Evolutionary conservation across 2,113 vertebrate genomes (phyloP), one percentile per base, ranked within the genome.

Genomic region (Anser brachyrhynchus): DNA sequence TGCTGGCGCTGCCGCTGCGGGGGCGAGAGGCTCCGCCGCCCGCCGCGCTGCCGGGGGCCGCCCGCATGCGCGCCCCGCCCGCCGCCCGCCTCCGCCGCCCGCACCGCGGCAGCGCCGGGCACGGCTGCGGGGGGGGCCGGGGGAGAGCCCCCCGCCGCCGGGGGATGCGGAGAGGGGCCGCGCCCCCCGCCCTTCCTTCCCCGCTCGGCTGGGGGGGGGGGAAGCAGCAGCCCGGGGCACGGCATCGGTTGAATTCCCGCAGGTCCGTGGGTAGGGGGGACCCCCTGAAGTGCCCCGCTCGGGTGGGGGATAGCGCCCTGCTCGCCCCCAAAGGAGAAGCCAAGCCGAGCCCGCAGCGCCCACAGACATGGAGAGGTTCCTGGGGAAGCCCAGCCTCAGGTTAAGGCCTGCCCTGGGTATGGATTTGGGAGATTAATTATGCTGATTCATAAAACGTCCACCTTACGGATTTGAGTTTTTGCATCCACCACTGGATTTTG

Each of bases 1-100:
- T 97, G 98, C 97, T 97, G 98, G 46, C 46, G 46, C 46, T 49
- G 46, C 46, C 46, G 46, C 97, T 98, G 97, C 97, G 97, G 97
- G 97, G 97, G 96, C 92, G 23, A 97, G 86, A 73, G 76, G 77
- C 87, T 81, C 77, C 69, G 87, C 69, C 41, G 75, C 87, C 86
- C 76, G 86, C 86, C 76, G 86, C 86, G 76, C 75, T 80, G 86
- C 86, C 86, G 72, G 86, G 86, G 39, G 31, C 85, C 85, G 85
- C 85, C 85, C 85, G 85, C 85, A 87, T 87, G 85, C 85, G 74
- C 85, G 85, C 85, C 73, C 84, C 73, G 84, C 85, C 84, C 84
- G 84, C 85, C 66, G 57, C 39, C 75, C 84, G 84, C 74, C 85
- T 9, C 75, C 85, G 35, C 77, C 28, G 49, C 77, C 87, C 77